phyloP scores from a whole-genome alignment of 2,888 invertebrate species.

The Acanthosepion lycidas region DNA sequence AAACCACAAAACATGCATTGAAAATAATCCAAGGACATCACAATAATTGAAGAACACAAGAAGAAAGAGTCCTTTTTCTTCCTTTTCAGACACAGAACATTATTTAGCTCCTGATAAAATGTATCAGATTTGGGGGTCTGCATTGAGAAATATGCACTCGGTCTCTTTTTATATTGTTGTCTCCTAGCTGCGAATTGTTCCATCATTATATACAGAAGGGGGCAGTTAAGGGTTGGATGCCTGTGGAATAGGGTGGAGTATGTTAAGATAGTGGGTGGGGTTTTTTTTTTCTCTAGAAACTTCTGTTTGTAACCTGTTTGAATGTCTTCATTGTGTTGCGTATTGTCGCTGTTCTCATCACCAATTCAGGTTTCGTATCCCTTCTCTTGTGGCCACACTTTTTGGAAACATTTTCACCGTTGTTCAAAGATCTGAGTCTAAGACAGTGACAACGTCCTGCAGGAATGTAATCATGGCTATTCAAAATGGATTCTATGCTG shows the following conservation, averaged over 20 bases:
- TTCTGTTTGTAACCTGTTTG: neutral
- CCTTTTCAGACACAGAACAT: slow-evolving; percentile 13
- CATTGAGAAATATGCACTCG: neutral
- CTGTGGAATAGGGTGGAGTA: neutral
- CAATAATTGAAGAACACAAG: neutral
- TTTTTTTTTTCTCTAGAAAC: neutral
- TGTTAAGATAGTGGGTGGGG: neutral
- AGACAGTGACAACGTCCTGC: neutral
- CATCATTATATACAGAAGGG: neutral
- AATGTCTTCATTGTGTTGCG: neutral
- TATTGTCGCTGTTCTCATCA: neutral
- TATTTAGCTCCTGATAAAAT: neutral
- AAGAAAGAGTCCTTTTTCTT: neutral
- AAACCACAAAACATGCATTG: neutral
- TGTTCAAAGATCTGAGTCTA: neutral
- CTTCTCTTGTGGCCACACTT: neutral
- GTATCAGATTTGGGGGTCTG: neutral
- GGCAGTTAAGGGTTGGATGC: neutral
- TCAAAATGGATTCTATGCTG: neutral
- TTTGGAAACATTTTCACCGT: neutral
- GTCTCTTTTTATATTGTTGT: neutral
- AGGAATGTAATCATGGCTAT: neutral
- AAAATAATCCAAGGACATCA: neutral
- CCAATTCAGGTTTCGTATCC: neutral
- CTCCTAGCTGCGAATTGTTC: neutral